A percentile compares a stretch with the other conserved stretches of the same genome.
Evolutionary conservation across 2,797 vertebrate species (phyloP).

Genomic region (Notamacropus eugenii): DNA sequence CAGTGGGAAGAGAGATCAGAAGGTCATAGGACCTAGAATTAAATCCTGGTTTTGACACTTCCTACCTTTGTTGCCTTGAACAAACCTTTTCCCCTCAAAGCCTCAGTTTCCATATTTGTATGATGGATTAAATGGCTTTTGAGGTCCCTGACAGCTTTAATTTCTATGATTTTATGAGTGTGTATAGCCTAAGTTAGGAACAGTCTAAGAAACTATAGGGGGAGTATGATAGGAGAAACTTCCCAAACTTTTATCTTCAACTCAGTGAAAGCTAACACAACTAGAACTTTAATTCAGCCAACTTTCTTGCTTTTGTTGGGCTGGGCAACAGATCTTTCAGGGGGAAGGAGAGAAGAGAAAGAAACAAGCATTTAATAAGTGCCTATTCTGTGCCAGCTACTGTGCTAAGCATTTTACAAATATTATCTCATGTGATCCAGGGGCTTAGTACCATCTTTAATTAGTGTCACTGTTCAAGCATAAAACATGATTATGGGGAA

Average conservation of each 20-base stretch:
- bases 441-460: background rate
- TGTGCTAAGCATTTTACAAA: background rate
- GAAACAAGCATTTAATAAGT: background rate
- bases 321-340: background rate
- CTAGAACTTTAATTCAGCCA: background rate
- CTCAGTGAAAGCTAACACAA: background rate
- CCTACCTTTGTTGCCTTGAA: background rate
- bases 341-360: background rate
- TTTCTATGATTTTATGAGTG: background rate
- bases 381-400: background rate
- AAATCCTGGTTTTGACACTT: background rate
- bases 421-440: background rate
- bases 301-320: background rate
- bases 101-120: background rate
- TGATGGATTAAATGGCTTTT: background rate
- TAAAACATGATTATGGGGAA: background rate
- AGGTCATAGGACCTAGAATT: background rate
- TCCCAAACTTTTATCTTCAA: conserved; percentile 14
- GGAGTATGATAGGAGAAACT: background rate
- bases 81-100: background rate
- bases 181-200: background rate
- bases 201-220: background rate
- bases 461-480: background rate
- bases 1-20: background rate
- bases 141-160: background rate